Conservation (phyloP, 2,797 vertebrate genomes). For the Mormyrops boulengeri region DNA sequence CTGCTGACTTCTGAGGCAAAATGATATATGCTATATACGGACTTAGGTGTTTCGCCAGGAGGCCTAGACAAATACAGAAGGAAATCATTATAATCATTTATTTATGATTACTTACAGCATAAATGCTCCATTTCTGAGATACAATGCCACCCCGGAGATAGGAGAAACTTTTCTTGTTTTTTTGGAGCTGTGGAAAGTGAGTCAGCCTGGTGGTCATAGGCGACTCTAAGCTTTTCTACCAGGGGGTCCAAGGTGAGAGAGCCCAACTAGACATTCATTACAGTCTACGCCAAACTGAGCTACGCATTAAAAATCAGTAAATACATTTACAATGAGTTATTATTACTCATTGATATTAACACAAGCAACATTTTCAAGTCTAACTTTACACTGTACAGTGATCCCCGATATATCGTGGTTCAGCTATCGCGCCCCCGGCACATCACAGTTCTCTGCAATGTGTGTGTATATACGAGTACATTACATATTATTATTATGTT, state of each 20-base stretch:
- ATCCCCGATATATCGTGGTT: too few relatives aligned
- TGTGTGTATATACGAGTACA: too few relatives aligned
- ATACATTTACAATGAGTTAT: not conserved
- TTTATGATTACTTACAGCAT: not conserved
- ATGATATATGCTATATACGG: not conserved
- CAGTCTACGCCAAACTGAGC: not conserved
- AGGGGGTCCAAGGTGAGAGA: not conserved
- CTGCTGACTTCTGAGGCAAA: not conserved
- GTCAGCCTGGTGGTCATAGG: not conserved
- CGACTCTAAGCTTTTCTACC: not conserved
- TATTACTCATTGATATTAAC: not conserved
- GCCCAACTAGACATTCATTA: not conserved
- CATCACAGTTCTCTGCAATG: too few relatives aligned
- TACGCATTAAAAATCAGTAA: not conserved
- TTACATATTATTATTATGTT: too few relatives aligned
- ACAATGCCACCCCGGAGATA: not conserved
- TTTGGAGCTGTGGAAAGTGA: not conserved
- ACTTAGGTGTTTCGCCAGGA: not conserved
- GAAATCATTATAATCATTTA: not conserved
- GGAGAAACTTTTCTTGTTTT: not conserved
- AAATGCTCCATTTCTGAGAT: not conserved
- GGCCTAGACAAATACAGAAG: not conserved
- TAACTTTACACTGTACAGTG: not conserved
- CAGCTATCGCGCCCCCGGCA: too few relatives aligned
- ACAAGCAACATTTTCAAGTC: not conserved